Conservation (phyloP, 2,888 invertebrate genomes). For the Rapana venosa region DNA sequence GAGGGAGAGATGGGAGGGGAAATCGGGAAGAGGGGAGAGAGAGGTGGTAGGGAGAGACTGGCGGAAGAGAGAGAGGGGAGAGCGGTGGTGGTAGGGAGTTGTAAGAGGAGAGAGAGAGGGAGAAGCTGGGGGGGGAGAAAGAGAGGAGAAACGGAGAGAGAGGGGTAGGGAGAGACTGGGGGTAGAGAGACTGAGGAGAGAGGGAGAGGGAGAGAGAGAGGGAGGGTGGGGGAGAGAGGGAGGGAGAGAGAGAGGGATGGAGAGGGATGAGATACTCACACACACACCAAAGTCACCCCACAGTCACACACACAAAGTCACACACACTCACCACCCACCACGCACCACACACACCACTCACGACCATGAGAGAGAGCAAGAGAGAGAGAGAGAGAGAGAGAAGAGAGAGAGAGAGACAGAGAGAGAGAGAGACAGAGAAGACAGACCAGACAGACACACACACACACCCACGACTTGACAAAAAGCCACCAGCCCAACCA, state of each 20-base stretch:
- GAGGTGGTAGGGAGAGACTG: not conserved
- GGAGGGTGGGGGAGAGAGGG: not conserved
- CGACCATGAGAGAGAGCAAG: not conserved
- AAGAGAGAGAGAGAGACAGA: not conserved
- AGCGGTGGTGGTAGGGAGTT: no score
- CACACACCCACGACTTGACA: not conserved
- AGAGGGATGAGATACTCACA: not conserved
- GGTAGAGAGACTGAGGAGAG: not conserved
- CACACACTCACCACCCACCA: not conserved
- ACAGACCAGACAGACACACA: not conserved
- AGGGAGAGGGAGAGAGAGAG: constrained; percentile 16
- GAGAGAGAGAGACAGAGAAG: not conserved
- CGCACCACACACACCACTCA: not conserved
- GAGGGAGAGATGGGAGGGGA: not conserved
- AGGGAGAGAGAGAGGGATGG: not conserved
- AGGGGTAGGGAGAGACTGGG: not conserved
- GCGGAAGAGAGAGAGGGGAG: not conserved
- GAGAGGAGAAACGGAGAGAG: not conserved
- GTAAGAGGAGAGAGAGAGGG: not conserved
- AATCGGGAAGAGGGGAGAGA: not conserved
- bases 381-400: not conserved
- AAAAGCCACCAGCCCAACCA: no score
- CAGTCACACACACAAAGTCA: not conserved
- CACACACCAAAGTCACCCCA: not conserved
- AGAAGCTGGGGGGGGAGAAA: not conserved